These are phyloP conservation scores for Apeira syringaria DNA, from an alignment of 2,888 invertebrate genomes.

Conservation along the genomic window DNA sequence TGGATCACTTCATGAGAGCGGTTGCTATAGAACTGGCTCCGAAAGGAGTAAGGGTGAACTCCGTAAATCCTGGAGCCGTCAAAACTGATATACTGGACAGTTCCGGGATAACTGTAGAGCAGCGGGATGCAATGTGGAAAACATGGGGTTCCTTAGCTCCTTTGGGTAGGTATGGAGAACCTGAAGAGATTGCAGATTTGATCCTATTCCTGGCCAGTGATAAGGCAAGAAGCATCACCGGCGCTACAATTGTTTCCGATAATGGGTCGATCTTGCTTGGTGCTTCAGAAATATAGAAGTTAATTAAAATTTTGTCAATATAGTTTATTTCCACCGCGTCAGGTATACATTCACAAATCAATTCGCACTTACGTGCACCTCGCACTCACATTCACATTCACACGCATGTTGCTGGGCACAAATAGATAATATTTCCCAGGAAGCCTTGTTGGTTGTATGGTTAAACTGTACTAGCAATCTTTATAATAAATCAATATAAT, in stretches of 20 bases:
- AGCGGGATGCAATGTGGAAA: background rate
- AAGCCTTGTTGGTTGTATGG: no score
- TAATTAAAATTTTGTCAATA: no score
- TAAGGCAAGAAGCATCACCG: conserved; percentile 39
- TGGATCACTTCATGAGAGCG: conserved; percentile 38
- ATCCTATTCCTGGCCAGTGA: conserved; percentile 38
- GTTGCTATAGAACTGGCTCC: conserved; percentile 85
- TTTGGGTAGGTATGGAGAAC: conserved; percentile 19
- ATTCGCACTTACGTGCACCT: no score
- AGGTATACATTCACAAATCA: no score
- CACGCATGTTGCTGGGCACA: no score
- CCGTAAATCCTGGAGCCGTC: conserved; percentile 34
- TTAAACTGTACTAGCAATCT: no score
- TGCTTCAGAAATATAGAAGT: background rate
- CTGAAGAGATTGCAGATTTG: conserved; percentile 41
- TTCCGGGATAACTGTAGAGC: background rate
- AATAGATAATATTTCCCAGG: no score
- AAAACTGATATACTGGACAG: conserved; percentile 8
- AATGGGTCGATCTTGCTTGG: conserved; percentile 19
- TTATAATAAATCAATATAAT: no score
- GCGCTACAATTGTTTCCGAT: conserved; percentile 28
- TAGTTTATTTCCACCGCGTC: no score
- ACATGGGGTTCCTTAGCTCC: background rate
- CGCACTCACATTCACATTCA: no score
- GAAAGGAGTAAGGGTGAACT: conserved; percentile 87